Conservation (phyloP, 2,888 invertebrate genomes). For the Papilio demoleus region DNA sequence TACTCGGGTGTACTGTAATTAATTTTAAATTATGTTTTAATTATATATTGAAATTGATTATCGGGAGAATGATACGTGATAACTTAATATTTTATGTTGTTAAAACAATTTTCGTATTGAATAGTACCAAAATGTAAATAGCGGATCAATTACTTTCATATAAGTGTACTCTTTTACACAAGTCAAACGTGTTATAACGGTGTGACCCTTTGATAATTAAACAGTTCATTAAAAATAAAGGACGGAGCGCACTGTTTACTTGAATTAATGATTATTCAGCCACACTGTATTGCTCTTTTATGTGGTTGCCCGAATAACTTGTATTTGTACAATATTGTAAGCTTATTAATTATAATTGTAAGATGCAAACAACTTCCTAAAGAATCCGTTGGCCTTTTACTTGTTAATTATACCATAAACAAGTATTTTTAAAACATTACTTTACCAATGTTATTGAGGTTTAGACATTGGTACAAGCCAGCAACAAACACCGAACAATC, state of each 20-base stretch:
- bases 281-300: neutral
- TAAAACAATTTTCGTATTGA: neutral
- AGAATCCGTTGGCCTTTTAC: too few relatives aligned
- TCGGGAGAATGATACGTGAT: neutral
- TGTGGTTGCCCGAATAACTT: neutral
- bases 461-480: too few relatives aligned
- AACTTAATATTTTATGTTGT: too few relatives aligned
- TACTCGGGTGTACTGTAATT: neutral
- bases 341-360: too few relatives aligned
- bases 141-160: neutral
- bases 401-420: too few relatives aligned
- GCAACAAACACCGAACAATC: too few relatives aligned
- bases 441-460: too few relatives aligned
- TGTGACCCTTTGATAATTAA: conserved; percentile 1
- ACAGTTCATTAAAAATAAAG: conserved; percentile 5
- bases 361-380: too few relatives aligned
- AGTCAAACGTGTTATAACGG: conserved; percentile 7
- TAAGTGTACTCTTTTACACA: neutral
- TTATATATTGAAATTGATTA: too few relatives aligned
- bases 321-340: neutral
- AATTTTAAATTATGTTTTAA: neutral
- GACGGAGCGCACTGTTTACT: conserved; percentile 1
- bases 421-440: too few relatives aligned
- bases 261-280: conserved; percentile 14
- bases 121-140: neutral